Evolutionary conservation across 2,797 vertebrate genomes (phyloP), one percentile per base, ranked within the genome.

Genomic region (Lacerta viridis): DNA sequence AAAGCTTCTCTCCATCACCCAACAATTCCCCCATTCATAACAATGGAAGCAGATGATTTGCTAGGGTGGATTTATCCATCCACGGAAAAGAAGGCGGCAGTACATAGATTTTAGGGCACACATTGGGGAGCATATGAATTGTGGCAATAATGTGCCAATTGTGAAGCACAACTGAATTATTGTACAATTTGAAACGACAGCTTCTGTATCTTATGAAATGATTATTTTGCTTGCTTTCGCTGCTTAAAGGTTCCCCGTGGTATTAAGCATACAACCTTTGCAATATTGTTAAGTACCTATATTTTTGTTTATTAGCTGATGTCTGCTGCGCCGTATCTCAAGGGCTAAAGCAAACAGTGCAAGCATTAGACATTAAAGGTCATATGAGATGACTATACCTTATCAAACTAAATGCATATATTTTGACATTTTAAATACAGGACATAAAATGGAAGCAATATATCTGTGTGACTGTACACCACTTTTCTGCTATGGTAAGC

Each of bases 361-460:
- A 33, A 83, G n/a, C 25, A 90, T 29, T 83, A 81, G 74, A 64
- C 59, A 83, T 83, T 88, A 85, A 77, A 64, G 72, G 77, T 61
- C 83, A 61, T 2, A 9, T 80, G 64, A 68, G 17, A 91, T 76
- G 64, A 10, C 1, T 85, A 39, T 79, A 79, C 72, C 7, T 84
- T 84, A 79, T 11, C 25, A 91, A 80, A 43, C 68, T 82, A 88
- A 89, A 91, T 84, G 2, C 7, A 46, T 23, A 27, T 23, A 1
- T 80, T 85, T 64, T 88, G 11, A 59, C 83, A 80, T 84, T 90
- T 93, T 84, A 76, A 89, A 83, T 23, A 50, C 33, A 43, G 15
- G 87, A 18, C 20, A 86, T 79, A 61, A 89, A 90, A 80, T 43
- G 66, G 84, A 91, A 85, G 86, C 18, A 61, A 89, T 76, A 82